Conservation (phyloP, 2,888 invertebrate genomes). For the Maniola hyperantus region DNA sequence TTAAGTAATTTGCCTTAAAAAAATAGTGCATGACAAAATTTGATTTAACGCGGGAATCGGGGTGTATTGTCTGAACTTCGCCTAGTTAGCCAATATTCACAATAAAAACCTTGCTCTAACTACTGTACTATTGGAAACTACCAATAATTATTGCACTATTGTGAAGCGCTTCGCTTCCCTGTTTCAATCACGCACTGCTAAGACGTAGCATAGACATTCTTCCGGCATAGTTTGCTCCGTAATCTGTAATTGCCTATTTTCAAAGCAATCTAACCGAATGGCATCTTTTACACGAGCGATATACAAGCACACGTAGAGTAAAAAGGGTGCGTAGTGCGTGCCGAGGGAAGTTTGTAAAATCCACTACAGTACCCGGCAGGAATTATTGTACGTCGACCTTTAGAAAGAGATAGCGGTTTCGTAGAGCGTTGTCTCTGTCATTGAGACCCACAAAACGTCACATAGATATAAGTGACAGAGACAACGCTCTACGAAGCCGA, state of each 20-base stretch:
- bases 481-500: too few species aligned
- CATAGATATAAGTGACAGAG: too few species aligned
- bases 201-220: background rate
- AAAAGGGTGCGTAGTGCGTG: background rate
- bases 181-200: conserved; percentile 7
- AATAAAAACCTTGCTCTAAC: conserved; percentile 4
- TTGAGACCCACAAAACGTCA: too few species aligned
- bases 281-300: background rate
- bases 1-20: too few species aligned
- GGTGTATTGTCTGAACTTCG: background rate
- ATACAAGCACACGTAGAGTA: too few species aligned
- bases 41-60: too few species aligned
- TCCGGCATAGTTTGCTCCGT: conserved; percentile 2
- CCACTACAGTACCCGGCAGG: too few species aligned
- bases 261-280: background rate
- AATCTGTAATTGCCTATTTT: background rate
- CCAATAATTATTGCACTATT: background rate
- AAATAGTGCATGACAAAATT: too few species aligned
- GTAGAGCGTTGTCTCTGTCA: too few species aligned
- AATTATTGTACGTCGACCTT: too few species aligned
- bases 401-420: too few species aligned
- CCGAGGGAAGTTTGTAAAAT: too few species aligned
- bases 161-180: conserved; percentile 4
- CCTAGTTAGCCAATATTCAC: background rate
- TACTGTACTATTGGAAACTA: background rate